Evolutionary conservation across 2,113 vertebrate species (phyloP).

Genomic region (Bubo blakistoni): DNA sequence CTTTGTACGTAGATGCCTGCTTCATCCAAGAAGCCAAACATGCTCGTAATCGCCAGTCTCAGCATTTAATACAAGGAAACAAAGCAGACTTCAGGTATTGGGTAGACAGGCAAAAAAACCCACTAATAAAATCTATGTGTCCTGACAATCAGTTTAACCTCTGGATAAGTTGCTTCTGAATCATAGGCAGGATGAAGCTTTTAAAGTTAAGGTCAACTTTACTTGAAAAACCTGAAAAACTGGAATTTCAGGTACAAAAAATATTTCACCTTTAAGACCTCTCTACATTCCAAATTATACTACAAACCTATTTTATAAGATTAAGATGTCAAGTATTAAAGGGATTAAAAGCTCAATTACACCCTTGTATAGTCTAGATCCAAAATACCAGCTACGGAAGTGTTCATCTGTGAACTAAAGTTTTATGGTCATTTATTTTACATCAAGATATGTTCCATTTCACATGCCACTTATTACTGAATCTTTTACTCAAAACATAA

Average conservation of each 20-base stretch:
- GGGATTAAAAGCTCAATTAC: not conserved
- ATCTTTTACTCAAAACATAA: not conserved
- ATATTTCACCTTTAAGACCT: not conserved
- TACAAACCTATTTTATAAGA: not conserved
- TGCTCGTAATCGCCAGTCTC: not conserved
- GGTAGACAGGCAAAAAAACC: not conserved
- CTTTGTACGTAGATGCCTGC: fast-evolving
- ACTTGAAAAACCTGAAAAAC: not conserved
- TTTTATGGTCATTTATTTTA: not conserved
- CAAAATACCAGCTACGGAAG: not conserved
- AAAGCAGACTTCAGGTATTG: not conserved
- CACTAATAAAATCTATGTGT: not conserved
- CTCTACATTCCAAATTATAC: not conserved
- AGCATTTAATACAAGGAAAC: not conserved
- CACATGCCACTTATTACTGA: not conserved
- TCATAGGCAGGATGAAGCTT: not conserved
- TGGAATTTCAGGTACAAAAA: not conserved
- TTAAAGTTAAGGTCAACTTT: not conserved
- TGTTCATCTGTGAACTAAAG: not conserved
- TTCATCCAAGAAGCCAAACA: not conserved
- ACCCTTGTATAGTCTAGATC: not conserved
- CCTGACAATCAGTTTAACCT: not conserved
- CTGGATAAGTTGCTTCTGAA: not conserved
- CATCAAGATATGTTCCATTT: not conserved
- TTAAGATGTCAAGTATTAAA: not conserved